Base-by-base conservation (phyloP, 2,113 vertebrate species). In the Charadrius vociferus region DNA sequence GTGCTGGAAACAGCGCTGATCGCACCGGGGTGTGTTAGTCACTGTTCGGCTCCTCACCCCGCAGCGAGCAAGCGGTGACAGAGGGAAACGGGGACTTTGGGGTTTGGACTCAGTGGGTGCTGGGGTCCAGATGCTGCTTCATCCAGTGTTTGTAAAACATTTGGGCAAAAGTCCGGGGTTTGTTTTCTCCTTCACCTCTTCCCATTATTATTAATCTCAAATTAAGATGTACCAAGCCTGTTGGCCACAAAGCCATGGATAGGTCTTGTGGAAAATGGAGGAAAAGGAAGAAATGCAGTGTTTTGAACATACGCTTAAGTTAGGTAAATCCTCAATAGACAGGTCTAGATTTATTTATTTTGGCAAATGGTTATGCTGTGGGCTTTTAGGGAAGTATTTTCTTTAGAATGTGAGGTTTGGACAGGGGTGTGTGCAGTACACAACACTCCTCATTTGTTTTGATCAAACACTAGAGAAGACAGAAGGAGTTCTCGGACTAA, bases 351-450 rank as follows among this genome's bases (percentile, higher is more conserved):
- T 43, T 32, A 41, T 43, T 66, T 4, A 9, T 55, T 80, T 71
- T 70, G n/a, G 30, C 50, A 71, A 61, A 65, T 1, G 2, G 2
- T 41, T 85, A 14, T 29, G 36, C 20, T 2, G 3, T 27, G 53
- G 39, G 53, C 49, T 88, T 88, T 50, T 47, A 55, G 49, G 55
- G 55, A 81, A 52, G 49, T 26, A 5, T 49, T 72, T 65, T 67
- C 82, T 63, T 27, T 32, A 37, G 70, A 34, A 47, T 5, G 30
- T 34, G 70, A 56, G 22, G n/a, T 37, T 67, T 0, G 7, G 49
- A 34, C 82, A 63, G 43, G 0, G 1, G 80, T 5, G 15, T 0
- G 0, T 66, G 49, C 55, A 47, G 21, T 8, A 22, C 34, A n/a
- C 11, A 41, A 3, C 0, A 1, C 53, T 80, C 34, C 47, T 79